Conservation (phyloP, 2,888 invertebrate genomes). For the Drosophila macrospina region DNA sequence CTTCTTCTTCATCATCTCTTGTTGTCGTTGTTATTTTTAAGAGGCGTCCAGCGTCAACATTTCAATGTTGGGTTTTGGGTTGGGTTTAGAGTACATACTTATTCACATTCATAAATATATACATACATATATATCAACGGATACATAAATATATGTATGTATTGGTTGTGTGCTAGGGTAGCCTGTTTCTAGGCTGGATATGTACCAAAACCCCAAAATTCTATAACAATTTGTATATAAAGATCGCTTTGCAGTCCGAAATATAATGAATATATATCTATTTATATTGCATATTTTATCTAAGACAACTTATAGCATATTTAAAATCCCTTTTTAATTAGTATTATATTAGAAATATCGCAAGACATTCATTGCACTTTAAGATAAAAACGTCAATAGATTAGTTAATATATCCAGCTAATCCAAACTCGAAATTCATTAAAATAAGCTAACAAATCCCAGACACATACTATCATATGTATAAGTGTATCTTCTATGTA, state of each 20-base stretch:
- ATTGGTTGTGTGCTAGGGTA: neutral
- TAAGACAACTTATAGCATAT: no score
- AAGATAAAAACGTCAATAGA: neutral
- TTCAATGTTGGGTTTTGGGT: constrained; percentile 70
- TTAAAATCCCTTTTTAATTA: neutral
- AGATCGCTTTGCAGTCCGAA: neutral
- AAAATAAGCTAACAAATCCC: constrained; percentile 34
- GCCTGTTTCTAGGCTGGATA: neutral
- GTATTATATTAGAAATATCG: neutral
- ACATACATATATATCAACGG: constrained; percentile 11
- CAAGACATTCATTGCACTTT: neutral
- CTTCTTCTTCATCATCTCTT: constrained; percentile 25
- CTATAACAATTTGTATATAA: neutral
- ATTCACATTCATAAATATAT: constrained; percentile 3
- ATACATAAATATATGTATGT: constrained; percentile 14
- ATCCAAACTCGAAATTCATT: neutral
- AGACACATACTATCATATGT: neutral
- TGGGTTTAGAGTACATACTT: constrained; percentile 52
- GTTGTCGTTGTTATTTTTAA: constrained; percentile 68
- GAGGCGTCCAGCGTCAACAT: constrained; percentile 80
- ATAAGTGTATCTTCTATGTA: constrained; percentile 1
- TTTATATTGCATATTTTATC: no score
- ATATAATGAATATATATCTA: no score
- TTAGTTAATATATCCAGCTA: constrained; percentile 5
- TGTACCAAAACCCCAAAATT: neutral